Base-by-base conservation (phyloP, 2,888 invertebrate genomes). In the Leucophenga montana region DNA sequence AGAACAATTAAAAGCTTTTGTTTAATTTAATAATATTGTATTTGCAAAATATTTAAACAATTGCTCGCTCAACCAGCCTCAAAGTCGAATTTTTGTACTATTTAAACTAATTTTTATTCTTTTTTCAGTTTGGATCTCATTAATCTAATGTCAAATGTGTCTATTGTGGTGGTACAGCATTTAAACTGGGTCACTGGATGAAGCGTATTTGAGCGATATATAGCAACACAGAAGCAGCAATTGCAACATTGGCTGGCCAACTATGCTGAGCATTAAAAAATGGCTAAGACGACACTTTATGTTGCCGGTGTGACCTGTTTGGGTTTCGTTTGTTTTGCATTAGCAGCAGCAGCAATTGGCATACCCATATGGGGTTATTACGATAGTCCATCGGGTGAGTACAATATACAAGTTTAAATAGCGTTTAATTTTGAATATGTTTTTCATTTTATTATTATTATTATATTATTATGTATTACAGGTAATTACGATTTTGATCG, bases 331-430 rank as follows among this genome's bases (percentile, higher is more conserved):
- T 94, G 94, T 86, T 94, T 95, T 86, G 93, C 94, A 73, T 91
- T 96, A 79, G 95, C 95, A 83, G 94, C 95, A 71, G 93, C 95
- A 56, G 94, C 95, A 66, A 93, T 95, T 66, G 95, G 94, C 75
- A 91, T 95, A 83, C 96, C 96, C 62, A 92, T 94, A 83, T 96
- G 96, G 96, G 96, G 95, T 73, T 93, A 95, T 88, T 96, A 94
- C 89, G 92, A 92, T 85, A 88, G 85, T 83, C 85, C 86, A 69
- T 78, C 84, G 84, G 91, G 93, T 92, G 87, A 89, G 91, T 89
- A 20, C 14, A n/a, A 53, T 61, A 1, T 13, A 44, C 13, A n/a
- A 1, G 11, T 48, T 16, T 13, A 48, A 48, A 48, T 6, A 3
- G 39, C 8, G 8, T 11, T 39, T 39, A 11, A 39, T 39, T 39